Evolutionary conservation across 2,888 invertebrate genomes (phyloP), one percentile per base, ranked within the genome.

Genomic region (Nemoura dubitans): DNA sequence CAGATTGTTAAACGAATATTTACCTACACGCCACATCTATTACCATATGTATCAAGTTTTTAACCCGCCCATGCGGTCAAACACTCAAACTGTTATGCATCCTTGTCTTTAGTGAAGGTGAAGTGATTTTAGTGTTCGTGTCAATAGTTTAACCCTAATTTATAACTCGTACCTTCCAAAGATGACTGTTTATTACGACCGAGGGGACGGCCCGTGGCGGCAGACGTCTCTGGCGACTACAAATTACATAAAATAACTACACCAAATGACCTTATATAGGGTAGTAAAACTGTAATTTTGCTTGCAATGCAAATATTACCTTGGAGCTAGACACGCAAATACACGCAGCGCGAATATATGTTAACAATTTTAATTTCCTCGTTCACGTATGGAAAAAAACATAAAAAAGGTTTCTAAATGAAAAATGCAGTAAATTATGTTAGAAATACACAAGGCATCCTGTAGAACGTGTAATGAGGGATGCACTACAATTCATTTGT

Each of bases 1-100:
- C 86, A 83, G 87, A 86, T 87, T 86, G 87, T 87, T 87, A 87
- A 87, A 87, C 83, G 86, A 80, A 78, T 85, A 87, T 87, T 87
- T 87, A 36, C 36, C 36, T 36, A 87, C 87, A 87, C 83, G 86
- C 86, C 81, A 59, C 28, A 29, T 85, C 81, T 86, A 83, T 86
- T 86, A 86, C 16, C 78, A 59, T 14, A 59, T 59, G 59, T 59
- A 59, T 59, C 59, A 59, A 59, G 59, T 59, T 59, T 59, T 59
- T 7, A 21, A 10, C 59, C 59, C 59, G 59, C 59, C 59, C 59
- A 21, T 59, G 59, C 59, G 59, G 59, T 59, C 59, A 59, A 59
- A 59, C 3, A 77, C 30, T n/a, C 27, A 21, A 25, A 76, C 76
- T 30, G 85, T 59, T 85, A 85, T 85, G 78, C 83, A 85, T 85